Evolutionary conservation across 2,888 invertebrate genomes (phyloP).

Genomic region (Lepetodrilus schrolli): DNA sequence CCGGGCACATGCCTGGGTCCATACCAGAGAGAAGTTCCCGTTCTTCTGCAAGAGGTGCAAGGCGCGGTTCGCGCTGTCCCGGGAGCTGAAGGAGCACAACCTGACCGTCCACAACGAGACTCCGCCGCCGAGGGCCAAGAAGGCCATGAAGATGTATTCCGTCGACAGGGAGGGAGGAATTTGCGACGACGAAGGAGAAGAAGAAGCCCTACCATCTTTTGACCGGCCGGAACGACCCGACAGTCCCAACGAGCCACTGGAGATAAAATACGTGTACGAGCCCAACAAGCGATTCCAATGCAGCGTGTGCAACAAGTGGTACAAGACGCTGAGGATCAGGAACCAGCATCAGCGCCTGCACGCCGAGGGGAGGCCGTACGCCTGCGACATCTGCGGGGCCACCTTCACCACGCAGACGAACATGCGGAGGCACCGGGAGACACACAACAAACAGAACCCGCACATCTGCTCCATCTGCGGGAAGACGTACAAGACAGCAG

Average conservation of each 20-base stretch:
- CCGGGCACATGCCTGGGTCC: background rate
- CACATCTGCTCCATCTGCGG: slow-evolving; percentile 19
- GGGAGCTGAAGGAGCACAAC: background rate
- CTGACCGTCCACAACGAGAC: background rate
- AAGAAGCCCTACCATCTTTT: no score
- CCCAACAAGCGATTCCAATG: slow-evolving; percentile 23
- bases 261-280: slow-evolving; percentile 6
- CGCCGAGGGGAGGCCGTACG: background rate
- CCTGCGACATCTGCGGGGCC: slow-evolving; percentile 15
- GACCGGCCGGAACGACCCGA: background rate
- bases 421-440: slow-evolving; percentile 14
- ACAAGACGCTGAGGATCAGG: background rate
- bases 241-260: background rate
- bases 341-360: slow-evolving; percentile 10
- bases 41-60: background rate
- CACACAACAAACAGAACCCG: slow-evolving; percentile 14
- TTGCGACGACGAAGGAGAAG: background rate
- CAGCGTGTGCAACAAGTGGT: slow-evolving; percentile 10
- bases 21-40: background rate
- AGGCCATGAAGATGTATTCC: background rate
- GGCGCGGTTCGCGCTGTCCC: background rate
- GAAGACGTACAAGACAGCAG: slow-evolving; percentile 15
- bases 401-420: background rate
- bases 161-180: background rate
- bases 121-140: background rate